phyloP scores from a whole-genome alignment of 2,113 vertebrate species.

The Oreochromis aureus region DNA sequence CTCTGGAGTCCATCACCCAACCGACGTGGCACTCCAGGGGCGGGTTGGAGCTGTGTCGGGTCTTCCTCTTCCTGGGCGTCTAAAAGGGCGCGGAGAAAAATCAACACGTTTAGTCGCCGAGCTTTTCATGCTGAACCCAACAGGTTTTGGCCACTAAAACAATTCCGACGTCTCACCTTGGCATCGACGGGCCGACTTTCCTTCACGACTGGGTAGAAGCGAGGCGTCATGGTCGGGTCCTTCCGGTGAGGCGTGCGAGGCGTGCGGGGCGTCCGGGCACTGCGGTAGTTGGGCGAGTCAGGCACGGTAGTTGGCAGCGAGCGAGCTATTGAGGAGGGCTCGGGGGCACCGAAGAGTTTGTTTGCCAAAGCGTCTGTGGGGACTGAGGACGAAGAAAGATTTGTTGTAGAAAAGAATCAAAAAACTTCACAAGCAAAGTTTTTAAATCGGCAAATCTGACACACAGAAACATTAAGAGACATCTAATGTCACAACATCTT shows the following conservation, averaged over 20 bases:
- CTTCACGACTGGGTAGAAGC: slow-evolving; percentile 98
- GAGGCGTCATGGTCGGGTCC: slow-evolving; percentile 87
- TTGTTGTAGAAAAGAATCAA: background rate
- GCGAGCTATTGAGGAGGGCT: slow-evolving; percentile 87
- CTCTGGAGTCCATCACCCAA: slow-evolving; percentile 99
- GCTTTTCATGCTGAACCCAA: background rate
- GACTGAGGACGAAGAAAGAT: slow-evolving; percentile 62
- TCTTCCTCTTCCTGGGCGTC: slow-evolving; percentile 97
- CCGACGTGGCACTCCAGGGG: slow-evolving; percentile 97
- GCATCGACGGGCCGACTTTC: slow-evolving; percentile 92
- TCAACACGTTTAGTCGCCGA: background rate
- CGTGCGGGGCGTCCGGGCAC: slow-evolving; percentile 88
- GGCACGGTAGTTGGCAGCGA: slow-evolving; percentile 95
- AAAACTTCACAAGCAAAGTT: background rate
- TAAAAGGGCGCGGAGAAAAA: slow-evolving; percentile 22
- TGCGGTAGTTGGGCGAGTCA: slow-evolving; percentile 93
- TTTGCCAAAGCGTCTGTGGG: slow-evolving; percentile 96
- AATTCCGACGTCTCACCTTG: slow-evolving; percentile 73
- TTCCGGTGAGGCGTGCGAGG: slow-evolving; percentile 93
- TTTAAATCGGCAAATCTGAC: background rate
- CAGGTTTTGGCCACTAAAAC: background rate
- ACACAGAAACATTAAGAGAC: background rate
- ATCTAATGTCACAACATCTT: background rate
- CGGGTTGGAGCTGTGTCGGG: slow-evolving; percentile 95
- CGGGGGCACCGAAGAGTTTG: slow-evolving; percentile 92